Evolutionary conservation across 2,888 invertebrate species (phyloP), one percentile per base, ranked within the genome.

Genomic region (Subacronicta megacephala): DNA sequence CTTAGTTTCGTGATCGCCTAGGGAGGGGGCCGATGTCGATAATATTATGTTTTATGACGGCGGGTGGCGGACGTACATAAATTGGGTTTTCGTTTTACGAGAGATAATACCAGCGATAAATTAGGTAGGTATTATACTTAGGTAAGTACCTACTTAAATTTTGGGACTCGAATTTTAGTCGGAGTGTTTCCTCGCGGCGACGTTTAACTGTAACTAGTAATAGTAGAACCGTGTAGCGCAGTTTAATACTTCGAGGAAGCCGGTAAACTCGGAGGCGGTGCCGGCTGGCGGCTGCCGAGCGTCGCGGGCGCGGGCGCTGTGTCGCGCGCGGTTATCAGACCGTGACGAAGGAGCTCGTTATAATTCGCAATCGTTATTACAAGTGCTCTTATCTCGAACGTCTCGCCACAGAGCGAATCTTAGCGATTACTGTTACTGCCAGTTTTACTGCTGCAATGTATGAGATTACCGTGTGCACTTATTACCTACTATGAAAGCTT

Each of bases 1-100:
- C 88, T 90, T 90, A 90, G 93, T 90, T 91, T 91, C 92, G 92
- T 91, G 93, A 92, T 92, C 89, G 93, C 90, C 91, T 90, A 90
- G 92, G 92, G 93, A 90, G 92, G 91, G 90, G 89, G 88, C 81
- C 86, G 87, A 84, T 87, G 90, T 90, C 92, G 92, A 92, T 92
- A 93, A 90, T 92, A 90, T 92, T 92, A 92, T 92, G 90, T 92
- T 92, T 92, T 92, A 93, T 88, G 90, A 84, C 87, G 79, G 81
- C 86, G 88, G 89, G 86, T 84, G 89, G 88, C 85, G 81, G 76
- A 75, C 78, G 80, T 80, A 88, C 89, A 88, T 90, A 90, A 90
- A 92, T 90, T 90, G 89, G 87, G 88, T 90, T 90, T 91, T 89
- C 90, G 88, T 90, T 92, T 91, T 88, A 92, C 87, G 90, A 88